These are phyloP conservation scores for Drosophila fulvimacula DNA, from an alignment of 2,888 invertebrate genomes.

Conservation along the genomic window DNA sequence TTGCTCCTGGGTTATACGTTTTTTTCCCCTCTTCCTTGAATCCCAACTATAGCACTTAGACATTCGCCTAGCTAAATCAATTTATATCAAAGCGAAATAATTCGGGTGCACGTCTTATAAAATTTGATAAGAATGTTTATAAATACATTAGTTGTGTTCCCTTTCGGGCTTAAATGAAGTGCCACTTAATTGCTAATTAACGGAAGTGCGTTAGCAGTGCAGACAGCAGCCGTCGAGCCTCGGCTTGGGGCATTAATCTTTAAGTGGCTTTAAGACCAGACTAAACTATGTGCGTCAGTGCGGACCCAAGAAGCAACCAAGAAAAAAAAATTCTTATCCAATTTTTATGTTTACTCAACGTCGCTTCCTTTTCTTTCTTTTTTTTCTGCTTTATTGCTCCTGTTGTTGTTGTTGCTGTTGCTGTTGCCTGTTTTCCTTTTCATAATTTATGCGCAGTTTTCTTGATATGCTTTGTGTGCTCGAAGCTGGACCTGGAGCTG, in stretches of 20 bases:
- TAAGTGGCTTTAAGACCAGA: slow-evolving; percentile 53
- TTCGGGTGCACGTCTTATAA: not conserved
- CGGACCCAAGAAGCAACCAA: not conserved
- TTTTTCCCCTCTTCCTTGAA: not conserved
- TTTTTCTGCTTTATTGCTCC: not conserved
- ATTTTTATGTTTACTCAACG: slow-evolving; percentile 55
- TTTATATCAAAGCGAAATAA: not conserved
- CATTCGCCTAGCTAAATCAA: not conserved
- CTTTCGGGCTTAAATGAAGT: slow-evolving; percentile 39
- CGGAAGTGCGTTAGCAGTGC: slow-evolving; percentile 50
- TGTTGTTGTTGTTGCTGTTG: slow-evolving; percentile 3
- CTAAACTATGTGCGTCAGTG: slow-evolving; percentile 26
- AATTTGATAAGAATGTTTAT: not conserved
- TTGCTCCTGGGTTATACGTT: not conserved
- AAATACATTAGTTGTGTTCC: not conserved
- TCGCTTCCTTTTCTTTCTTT: not conserved
- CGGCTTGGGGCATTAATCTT: slow-evolving; percentile 57
- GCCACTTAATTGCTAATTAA: slow-evolving; percentile 61
- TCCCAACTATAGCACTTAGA: not conserved
- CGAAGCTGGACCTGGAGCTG: slow-evolving; percentile 5
- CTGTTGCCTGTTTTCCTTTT: slow-evolving; percentile 50
- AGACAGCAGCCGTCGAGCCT: slow-evolving; percentile 6
- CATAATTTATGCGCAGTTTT: slow-evolving; percentile 72
- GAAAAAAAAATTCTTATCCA: slow-evolving; percentile 34
- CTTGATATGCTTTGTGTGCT: slow-evolving; percentile 52